Percentiles rank a stretch among this genome's conserved stretches.
Conservation (phyloP, 2,888 invertebrate species). For the Byasa hedistus region DNA sequence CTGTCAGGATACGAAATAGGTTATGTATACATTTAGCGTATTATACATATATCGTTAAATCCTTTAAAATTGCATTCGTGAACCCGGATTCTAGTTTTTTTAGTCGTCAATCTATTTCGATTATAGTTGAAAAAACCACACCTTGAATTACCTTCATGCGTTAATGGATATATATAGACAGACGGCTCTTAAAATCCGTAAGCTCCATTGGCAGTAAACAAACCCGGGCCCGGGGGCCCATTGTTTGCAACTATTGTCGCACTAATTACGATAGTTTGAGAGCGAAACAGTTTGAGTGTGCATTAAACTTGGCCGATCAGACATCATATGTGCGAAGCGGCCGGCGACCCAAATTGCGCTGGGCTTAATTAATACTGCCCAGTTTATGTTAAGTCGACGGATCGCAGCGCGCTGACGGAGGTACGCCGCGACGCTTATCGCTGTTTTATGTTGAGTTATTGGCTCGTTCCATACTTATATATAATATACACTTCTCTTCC, state of each 20-base stretch:
- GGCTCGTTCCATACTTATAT: neutral
- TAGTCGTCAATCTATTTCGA: too few relatives aligned
- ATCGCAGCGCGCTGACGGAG: conserved; percentile 3
- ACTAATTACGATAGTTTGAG: conserved; percentile 24
- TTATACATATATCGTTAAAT: too few relatives aligned
- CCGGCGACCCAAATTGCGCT: conserved; percentile 26
- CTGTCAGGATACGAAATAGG: too few relatives aligned
- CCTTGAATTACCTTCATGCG: too few relatives aligned
- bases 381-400: conserved; percentile 15
- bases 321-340: conserved; percentile 23
- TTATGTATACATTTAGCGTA: too few relatives aligned
- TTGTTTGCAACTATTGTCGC: conserved; percentile 17
- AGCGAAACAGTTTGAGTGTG: conserved; percentile 20
- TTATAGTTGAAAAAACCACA: too few relatives aligned
- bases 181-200: conserved; percentile 8
- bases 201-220: conserved; percentile 21
- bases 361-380: conserved; percentile 21
- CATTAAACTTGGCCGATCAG: conserved; percentile 24
- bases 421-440: neutral
- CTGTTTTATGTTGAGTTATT: neutral
- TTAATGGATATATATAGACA: neutral
- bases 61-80: too few relatives aligned
- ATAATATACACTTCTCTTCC: too few relatives aligned
- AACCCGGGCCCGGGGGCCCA: conserved; percentile 9
- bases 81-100: too few relatives aligned